Percentiles rank a stretch among this genome's conserved stretches.
Conservation (phyloP, 2,888 invertebrate genomes). For the Eremobia ochroleuca region DNA sequence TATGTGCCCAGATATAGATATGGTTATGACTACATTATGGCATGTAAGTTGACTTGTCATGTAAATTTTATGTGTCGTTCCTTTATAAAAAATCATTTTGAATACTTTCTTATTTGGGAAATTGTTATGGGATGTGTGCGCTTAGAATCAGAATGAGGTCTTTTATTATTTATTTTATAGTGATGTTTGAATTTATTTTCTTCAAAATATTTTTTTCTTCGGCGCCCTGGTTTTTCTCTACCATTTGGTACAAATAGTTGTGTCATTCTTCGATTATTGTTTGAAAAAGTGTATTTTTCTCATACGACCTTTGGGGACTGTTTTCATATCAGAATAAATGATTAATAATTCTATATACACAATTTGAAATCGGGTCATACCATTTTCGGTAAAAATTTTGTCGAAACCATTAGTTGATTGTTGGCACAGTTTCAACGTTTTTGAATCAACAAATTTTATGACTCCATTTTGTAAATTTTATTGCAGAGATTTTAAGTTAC, state of each 20-base stretch:
- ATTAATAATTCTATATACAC: conserved; percentile 21
- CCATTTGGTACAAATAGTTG: conserved; percentile 4
- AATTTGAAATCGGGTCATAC: conserved; percentile 57
- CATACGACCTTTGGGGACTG: not conserved
- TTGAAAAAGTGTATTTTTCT: not conserved
- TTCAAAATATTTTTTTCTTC: conserved; percentile 17
- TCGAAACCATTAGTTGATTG: conserved; percentile 72
- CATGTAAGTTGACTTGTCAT: conserved; percentile 83
- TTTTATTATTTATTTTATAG: conserved; percentile 64
- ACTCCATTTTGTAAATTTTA: conserved; percentile 71
- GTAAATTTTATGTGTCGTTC: conserved; percentile 80
- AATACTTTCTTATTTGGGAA: conserved; percentile 73
- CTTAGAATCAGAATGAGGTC: conserved; percentile 74
- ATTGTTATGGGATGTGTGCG: conserved; percentile 73
- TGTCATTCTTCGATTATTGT: not conserved
- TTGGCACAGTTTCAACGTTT: conserved; percentile 75
- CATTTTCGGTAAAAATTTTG: conserved; percentile 67
- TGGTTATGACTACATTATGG: conserved; percentile 82
- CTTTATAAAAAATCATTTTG: conserved; percentile 74
- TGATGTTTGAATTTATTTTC: conserved; percentile 26
- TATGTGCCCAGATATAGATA: conserved; percentile 81
- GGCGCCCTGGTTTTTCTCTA: conserved; percentile 12
- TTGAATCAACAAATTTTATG: conserved; percentile 69
- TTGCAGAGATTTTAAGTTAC: conserved; percentile 68
- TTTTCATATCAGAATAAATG: conserved; percentile 38